Conservation (phyloP, 2,797 vertebrate species). For the Pelobates cultripes region DNA sequence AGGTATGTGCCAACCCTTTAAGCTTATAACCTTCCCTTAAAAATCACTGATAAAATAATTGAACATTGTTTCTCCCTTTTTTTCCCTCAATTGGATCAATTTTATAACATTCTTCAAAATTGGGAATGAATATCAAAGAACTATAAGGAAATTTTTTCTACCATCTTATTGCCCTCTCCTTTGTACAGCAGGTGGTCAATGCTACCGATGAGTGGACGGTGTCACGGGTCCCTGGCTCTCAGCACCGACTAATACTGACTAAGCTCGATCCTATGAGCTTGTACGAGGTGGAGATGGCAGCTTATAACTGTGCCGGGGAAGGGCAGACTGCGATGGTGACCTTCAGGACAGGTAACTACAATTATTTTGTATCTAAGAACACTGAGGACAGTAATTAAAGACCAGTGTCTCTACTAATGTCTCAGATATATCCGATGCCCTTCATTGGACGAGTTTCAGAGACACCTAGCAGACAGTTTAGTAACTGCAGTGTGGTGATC, state of each 20-base stretch:
- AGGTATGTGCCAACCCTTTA: slow-evolving; percentile 80
- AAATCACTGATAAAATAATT: no score
- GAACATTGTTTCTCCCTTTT: background rate
- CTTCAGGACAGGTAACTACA: slow-evolving; percentile 86
- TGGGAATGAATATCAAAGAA: no score
- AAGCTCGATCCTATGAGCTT: slow-evolving; percentile 90
- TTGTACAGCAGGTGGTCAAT: slow-evolving; percentile 79
- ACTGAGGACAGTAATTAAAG: no score
- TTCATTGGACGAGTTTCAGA: no score
- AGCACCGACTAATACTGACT: slow-evolving; percentile 85
- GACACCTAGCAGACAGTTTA: no score
- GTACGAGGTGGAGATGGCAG: slow-evolving; percentile 96
- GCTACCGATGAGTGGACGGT: slow-evolving; percentile 82
- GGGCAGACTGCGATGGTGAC: slow-evolving; percentile 98
- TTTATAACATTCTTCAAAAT: no score
- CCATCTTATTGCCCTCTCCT: no score
- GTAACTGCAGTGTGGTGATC: no score
- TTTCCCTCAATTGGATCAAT: background rate
- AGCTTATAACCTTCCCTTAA: no score
- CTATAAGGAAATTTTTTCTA: background rate
- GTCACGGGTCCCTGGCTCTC: slow-evolving; percentile 81
- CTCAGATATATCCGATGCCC: no score
- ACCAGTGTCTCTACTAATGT: no score
- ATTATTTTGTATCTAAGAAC: background rate
- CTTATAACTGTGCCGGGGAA: slow-evolving; percentile 90